Evolutionary conservation across 1,140 invertebrate species (phyloP), one percentile per base, ranked within the genome.

Genomic region (Ylistrum balloti): DNA sequence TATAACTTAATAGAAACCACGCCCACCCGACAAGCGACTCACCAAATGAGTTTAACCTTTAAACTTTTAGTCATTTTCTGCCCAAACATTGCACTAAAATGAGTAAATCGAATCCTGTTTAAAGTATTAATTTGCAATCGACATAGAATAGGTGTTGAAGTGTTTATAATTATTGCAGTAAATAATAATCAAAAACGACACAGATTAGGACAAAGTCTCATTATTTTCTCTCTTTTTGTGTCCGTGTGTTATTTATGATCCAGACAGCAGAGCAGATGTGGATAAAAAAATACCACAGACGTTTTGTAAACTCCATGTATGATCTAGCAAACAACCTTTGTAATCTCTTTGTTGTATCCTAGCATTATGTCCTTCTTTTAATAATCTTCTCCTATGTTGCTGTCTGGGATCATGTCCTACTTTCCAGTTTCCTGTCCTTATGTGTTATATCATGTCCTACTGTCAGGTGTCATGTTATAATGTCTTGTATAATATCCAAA

Each of bases 1-100:
- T 74, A 74, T 74, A 74, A 74, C 56, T 74, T 74, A 74, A 74
- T 74, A n/a, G n/a, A 74, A 74, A 74, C 56, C 56, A 74, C 56
- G 56, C 56, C 56, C n/a, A 1, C 56, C 22, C 56, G 56, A 74
- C 56, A 74, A 74, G 22, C 56, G n/a, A 74, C 56, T n/a, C 56
- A 74, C 22, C 56, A 74, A 74, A 74, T 74, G 56, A 74, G 56
- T 74, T 74, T 74, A 74, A 74, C 56, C 56, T 74, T 74, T 74
- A 28, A 74, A 74, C 56, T 74, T 74, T 74, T 74, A 74, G 56
- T 74, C 56, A 28, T 74, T 74, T 74, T 74, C 56, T 74, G 3
- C 28, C 56, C 56, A 74, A 74, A 74, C 17, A 74, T 74, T 74
- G 56, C 56, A 74, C 56, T 74, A 22, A 17, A n/a, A 74, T 74